These are phyloP conservation scores for Sebastes minor DNA, from an alignment of 2,797 vertebrate species.

Conservation along the genomic window DNA sequence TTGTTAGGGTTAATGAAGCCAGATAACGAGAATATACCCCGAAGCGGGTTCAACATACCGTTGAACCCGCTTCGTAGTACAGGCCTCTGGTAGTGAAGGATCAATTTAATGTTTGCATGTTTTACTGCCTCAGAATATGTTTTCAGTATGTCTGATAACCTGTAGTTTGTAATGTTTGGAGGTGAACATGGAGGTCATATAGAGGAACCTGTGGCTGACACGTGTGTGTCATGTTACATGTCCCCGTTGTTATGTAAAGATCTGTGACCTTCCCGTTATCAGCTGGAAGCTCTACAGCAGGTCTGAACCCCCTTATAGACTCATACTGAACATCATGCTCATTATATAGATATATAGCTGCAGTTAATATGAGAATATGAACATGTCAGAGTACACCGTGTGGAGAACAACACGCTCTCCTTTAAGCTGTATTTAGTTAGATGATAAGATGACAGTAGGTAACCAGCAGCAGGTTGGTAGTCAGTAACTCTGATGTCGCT, in stretches of 20 bases:
- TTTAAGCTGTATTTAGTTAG: no score
- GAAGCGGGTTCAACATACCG: no score
- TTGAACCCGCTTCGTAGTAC: no score
- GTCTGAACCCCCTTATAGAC: background rate
- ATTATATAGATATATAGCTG: background rate
- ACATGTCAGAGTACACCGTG: background rate
- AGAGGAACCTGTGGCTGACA: background rate
- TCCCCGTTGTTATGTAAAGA: conserved; percentile 16
- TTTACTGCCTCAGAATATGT: background rate
- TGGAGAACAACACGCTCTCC: no score
- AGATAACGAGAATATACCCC: no score
- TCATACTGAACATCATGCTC: background rate
- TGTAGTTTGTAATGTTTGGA: background rate
- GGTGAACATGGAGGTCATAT: background rate
- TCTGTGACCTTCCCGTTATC: conserved; percentile 13
- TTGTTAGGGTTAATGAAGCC: no score
- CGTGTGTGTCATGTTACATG: background rate
- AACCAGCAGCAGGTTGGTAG: no score
- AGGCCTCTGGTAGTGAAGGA: no score
- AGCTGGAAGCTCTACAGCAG: background rate
- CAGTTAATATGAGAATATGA: background rate
- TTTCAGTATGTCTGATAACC: background rate
- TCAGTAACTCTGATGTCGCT: no score
- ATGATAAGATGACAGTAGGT: no score
- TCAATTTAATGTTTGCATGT: background rate